Percentiles rank a stretch among this genome's conserved stretches.
These are phyloP conservation scores for Amphiprion clarkii DNA, from an alignment of 2,797 vertebrate genomes.

Conservation along the genomic window DNA sequence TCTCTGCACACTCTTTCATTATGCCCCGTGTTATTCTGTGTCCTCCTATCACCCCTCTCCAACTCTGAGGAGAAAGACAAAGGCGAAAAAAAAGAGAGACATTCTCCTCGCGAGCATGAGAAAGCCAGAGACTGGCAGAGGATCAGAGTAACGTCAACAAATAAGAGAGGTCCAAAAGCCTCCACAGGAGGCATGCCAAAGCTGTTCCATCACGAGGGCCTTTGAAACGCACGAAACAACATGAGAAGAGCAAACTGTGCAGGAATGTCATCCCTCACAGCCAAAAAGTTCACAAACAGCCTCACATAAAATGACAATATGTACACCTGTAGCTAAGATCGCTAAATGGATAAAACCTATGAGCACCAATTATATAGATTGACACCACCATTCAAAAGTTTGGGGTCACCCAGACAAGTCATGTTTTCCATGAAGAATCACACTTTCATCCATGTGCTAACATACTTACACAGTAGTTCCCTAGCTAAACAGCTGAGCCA, in stretches of 20 bases:
- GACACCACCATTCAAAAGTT: too few species aligned
- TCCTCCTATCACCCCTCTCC: slow-evolving; percentile 40
- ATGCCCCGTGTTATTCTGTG: slow-evolving; percentile 23
- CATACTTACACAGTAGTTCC: too few species aligned
- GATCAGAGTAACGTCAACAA: slow-evolving; percentile 81
- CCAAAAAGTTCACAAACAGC: slow-evolving; percentile 53
- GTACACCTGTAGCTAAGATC: slow-evolving; percentile 41
- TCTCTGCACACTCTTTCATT: slow-evolving; percentile 19
- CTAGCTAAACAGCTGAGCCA: too few species aligned
- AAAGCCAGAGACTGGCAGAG: slow-evolving; percentile 75
- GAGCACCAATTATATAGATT: slow-evolving; percentile 2
- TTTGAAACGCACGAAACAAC: slow-evolving; percentile 56
- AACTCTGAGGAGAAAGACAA: slow-evolving; percentile 51
- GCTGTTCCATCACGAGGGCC: slow-evolving; percentile 59
- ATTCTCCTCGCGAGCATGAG: slow-evolving; percentile 63
- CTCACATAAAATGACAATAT: slow-evolving; percentile 47
- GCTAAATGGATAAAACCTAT: slow-evolving; percentile 11
- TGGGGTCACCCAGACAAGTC: too few species aligned
- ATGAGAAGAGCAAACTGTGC: slow-evolving; percentile 61
- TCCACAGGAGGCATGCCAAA: slow-evolving; percentile 70
- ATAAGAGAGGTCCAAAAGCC: slow-evolving; percentile 76
- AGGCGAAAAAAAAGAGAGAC: slow-evolving; percentile 45
- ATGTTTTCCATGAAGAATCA: too few species aligned
- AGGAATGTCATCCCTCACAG: slow-evolving; percentile 67
- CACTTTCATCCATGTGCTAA: too few species aligned